Percentiles rank a stretch among this genome's conserved stretches.
Conservation (phyloP, 2,797 vertebrate species). For the Salmo trutta region DNA sequence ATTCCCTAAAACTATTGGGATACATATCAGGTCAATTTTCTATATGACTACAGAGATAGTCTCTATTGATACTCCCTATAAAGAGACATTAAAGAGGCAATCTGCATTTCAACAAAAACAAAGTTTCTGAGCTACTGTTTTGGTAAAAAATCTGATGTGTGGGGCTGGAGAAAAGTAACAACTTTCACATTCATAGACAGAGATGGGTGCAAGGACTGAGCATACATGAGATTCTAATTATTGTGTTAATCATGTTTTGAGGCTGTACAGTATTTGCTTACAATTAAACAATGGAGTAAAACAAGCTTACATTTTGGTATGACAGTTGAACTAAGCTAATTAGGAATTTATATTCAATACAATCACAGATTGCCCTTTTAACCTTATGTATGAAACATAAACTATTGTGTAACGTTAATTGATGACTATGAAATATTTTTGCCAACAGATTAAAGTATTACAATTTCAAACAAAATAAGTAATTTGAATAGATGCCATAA, state of each 20-base stretch:
- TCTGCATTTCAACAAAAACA: no score
- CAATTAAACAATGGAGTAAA: not conserved
- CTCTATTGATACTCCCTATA: no score
- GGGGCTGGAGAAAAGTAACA: not conserved
- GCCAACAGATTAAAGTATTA: not conserved
- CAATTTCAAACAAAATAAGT: not conserved
- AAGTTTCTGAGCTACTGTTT: no score
- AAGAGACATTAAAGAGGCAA: no score
- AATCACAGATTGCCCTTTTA: not conserved
- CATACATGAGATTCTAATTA: no score
- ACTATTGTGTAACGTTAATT: not conserved
- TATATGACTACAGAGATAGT: no score
- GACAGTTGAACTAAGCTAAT: not conserved
- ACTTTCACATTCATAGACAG: not conserved
- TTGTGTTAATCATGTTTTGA: no score
- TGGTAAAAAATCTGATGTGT: not conserved
- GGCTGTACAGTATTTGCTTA: no score
- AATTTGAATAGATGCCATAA: not conserved
- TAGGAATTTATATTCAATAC: not conserved
- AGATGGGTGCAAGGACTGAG: not conserved
- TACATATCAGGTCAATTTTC: no score
- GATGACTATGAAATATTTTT: not conserved
- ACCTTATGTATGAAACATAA: not conserved
- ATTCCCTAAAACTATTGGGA: no score
- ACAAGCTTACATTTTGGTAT: constrained; percentile 33